These are phyloP conservation scores for Euspilapteryx auroguttella DNA, from an alignment of 2,888 invertebrate species.

Conservation along the genomic window DNA sequence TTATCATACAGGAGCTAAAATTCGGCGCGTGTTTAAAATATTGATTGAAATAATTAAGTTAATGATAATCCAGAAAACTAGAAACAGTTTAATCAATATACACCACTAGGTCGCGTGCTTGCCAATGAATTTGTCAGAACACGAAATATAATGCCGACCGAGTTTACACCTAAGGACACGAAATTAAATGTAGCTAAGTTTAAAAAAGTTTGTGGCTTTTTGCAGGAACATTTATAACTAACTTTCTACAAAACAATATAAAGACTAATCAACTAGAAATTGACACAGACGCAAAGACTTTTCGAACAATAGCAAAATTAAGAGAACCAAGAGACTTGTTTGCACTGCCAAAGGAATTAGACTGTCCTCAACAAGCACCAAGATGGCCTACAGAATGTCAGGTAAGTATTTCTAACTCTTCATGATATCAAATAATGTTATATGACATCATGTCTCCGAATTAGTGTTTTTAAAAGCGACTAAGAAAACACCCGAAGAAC, in stretches of 20 bases:
- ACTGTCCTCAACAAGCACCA: slow-evolving; percentile 76
- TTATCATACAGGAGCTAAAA: too few relatives aligned
- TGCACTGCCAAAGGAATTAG: slow-evolving; percentile 69
- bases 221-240: slow-evolving; percentile 64
- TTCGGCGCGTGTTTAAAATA: too few relatives aligned
- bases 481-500: neutral
- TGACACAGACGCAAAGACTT: slow-evolving; percentile 66
- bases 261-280: slow-evolving; percentile 72
- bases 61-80: slow-evolving; percentile 2
- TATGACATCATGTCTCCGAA: too few relatives aligned
- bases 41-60: neutral
- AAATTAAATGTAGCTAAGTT: too few relatives aligned
- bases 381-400: slow-evolving; percentile 91
- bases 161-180: slow-evolving; percentile 4
- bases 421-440: neutral
- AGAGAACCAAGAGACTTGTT: slow-evolving; percentile 73
- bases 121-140: slow-evolving; percentile 13
- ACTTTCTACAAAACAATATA: slow-evolving; percentile 63
- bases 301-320: slow-evolving; percentile 65
- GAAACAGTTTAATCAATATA: slow-evolving; percentile 6
- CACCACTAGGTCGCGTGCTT: slow-evolving; percentile 14
- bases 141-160: slow-evolving; percentile 9
- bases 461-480: neutral
- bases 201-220: too few relatives aligned
- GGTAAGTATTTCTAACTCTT: slow-evolving; percentile 40